Evolutionary conservation across 2,113 vertebrate genomes (phyloP).

Genomic region (Phainopepla nitens): DNA sequence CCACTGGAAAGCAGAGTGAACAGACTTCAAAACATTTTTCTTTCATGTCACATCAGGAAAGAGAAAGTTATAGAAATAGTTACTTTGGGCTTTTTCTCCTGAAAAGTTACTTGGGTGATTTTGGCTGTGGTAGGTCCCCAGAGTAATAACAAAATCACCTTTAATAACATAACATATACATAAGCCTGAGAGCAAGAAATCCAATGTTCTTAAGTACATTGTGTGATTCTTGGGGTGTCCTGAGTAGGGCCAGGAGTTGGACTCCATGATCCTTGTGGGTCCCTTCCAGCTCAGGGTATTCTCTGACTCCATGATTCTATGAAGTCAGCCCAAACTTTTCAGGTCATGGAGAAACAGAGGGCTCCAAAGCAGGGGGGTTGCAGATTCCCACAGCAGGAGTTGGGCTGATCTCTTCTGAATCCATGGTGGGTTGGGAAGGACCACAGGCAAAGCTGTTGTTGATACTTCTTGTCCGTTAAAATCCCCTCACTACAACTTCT

Average conservation of each 20-base stretch:
- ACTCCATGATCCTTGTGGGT: rapidly evolving
- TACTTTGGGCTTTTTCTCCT: neutral
- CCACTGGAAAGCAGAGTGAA: neutral
- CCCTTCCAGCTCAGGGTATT: neutral
- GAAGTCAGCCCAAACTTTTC: neutral
- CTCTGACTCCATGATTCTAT: neutral
- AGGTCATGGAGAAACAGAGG: neutral
- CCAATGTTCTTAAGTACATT: neutral
- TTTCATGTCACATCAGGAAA: neutral
- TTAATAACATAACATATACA: neutral
- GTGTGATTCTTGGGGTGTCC: neutral
- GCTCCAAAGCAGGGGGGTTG: neutral
- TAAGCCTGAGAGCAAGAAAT: neutral
- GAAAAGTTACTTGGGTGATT: neutral
- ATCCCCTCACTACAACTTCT: neutral
- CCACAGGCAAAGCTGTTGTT: neutral
- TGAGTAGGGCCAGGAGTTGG: neutral
- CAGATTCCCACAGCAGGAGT: neutral
- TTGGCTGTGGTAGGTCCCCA: neutral
- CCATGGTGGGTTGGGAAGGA: neutral
- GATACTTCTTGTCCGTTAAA: neutral
- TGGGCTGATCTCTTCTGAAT: neutral
- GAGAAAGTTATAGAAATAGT: neutral
- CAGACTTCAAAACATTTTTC: neutral
- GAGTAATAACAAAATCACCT: neutral